Percentiles rank a stretch among this genome's conserved stretches.
These are phyloP conservation scores for Meloe dianella DNA, from an alignment of 2,888 invertebrate genomes.

Conservation along the genomic window DNA sequence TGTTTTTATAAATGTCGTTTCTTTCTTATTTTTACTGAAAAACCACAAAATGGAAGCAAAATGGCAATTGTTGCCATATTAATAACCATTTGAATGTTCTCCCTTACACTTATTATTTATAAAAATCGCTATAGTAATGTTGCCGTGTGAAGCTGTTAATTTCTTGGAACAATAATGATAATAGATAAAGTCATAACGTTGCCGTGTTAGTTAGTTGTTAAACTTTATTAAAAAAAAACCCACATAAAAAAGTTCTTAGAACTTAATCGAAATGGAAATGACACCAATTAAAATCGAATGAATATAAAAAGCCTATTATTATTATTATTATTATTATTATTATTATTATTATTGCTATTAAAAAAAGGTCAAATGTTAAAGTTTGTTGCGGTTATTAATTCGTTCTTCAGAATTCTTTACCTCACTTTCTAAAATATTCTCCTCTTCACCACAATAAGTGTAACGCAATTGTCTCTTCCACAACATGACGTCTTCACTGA, in stretches of 20 bases:
- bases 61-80: too few species aligned
- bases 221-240: too few species aligned
- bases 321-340: background rate
- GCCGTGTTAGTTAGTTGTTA: too few species aligned
- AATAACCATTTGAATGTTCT: too few species aligned
- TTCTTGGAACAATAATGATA: too few species aligned
- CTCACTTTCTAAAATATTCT: slow-evolving; percentile 58
- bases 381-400: too few species aligned
- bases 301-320: background rate
- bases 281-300: background rate
- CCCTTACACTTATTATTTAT: too few species aligned
- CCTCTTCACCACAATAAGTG: slow-evolving; percentile 64
- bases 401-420: too few species aligned
- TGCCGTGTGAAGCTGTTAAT: too few species aligned
- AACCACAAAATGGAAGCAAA: background rate
- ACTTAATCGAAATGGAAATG: background rate
- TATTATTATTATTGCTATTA: background rate
- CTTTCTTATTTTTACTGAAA: background rate
- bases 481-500: slow-evolving; percentile 62
- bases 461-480: slow-evolving; percentile 64
- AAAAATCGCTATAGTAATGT: too few species aligned
- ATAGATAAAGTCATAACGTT: too few species aligned
- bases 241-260: too few species aligned
- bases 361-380: background rate
- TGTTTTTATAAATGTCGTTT: background rate